Evolutionary conservation across 2,888 invertebrate genomes (phyloP), one percentile per base, ranked within the genome.

Genomic region (Caenorhabditis parvicauda): DNA sequence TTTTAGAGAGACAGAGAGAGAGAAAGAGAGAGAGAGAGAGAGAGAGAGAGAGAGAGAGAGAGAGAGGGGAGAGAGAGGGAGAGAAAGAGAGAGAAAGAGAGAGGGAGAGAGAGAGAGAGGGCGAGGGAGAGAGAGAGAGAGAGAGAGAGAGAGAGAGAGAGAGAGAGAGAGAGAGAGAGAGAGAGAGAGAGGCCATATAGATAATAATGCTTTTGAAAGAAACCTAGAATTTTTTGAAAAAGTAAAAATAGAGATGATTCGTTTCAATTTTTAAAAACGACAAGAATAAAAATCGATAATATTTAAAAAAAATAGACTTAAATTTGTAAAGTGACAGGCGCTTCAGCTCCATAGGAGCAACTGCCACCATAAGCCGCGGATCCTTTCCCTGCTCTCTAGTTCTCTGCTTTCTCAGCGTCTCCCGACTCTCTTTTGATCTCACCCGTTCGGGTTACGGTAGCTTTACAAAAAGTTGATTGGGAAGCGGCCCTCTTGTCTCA

Each of bases 11-110:
- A 3, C 7, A 35, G 22, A 48, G 32, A 9, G 37, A 27, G 54
- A 54, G 38, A 46, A 27, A 17, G 28, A 37, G 45, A 21, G 51
- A 44, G 24, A 37, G 28, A 42, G n/a, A 25, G 47, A 27, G 22
- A 38, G 19, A 12, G 12, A 3, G 19, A 19, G 28, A 14, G 32
- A 14, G 37, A 28, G 27, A n/a, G 45, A 56, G 37, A 58, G 58
- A 51, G 53, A 53, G 50, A 58, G 51, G 51, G 53, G 58, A 51
- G 50, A 50, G 52, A 3, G 24, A 41, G 32, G 3, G 28, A 45
- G 52, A 7, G 32, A 9, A 41, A 35, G 25, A 4, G n/a, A 37
- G 28, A 24, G 4, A 14, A 21, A 4, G 22, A 12, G 9, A n/a
- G 29, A 27, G 27, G 22, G 22, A 37, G 38, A 44, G 24, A 37